These are phyloP conservation scores for Cyclopterus lumpus DNA, from an alignment of 2,797 vertebrate species.

Conservation along the genomic window DNA sequence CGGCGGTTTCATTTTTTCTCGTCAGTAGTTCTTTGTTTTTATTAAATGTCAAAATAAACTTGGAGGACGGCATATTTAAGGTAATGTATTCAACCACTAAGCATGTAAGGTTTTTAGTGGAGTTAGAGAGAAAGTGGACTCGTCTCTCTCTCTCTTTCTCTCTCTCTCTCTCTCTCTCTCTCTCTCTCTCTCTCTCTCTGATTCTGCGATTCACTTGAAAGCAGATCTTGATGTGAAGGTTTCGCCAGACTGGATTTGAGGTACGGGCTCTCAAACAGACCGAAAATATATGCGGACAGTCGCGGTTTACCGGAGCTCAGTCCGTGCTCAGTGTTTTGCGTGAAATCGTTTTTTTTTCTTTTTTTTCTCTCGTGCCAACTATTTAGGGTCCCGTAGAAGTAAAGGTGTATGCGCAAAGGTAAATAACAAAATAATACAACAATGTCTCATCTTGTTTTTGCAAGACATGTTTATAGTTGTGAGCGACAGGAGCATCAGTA, in stretches of 20 bases:
- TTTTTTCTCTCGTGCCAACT: constrained; percentile 46
- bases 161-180: constrained; percentile 20
- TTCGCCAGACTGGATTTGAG: constrained; percentile 58
- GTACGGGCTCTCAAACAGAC: constrained; percentile 35
- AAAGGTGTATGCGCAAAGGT: constrained; percentile 56
- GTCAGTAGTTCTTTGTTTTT: constrained; percentile 6
- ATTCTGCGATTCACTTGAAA: constrained; percentile 78
- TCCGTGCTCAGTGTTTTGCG: constrained; percentile 22
- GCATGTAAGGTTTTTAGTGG: constrained; percentile 31
- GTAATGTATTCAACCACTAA: constrained; percentile 63
- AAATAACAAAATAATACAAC: background rate
- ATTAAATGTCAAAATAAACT: constrained; percentile 42
- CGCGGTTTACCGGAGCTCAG: constrained; percentile 19
- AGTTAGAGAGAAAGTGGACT: constrained; percentile 66
- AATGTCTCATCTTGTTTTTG: constrained; percentile 3
- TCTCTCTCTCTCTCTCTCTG: constrained; percentile 33
- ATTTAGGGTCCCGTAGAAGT: constrained; percentile 73
- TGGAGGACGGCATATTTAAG: constrained; percentile 65
- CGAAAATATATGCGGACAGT: constrained; percentile 38
- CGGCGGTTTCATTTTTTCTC: background rate
- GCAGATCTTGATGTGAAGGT: constrained; percentile 63
- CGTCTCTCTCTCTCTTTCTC: constrained; percentile 20
- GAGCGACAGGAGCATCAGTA: constrained; percentile 9
- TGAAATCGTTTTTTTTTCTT: constrained; percentile 31
- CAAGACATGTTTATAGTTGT: constrained; percentile 6